Conservation (phyloP, 2,113 vertebrate species). For the Brachirus orientalis region DNA sequence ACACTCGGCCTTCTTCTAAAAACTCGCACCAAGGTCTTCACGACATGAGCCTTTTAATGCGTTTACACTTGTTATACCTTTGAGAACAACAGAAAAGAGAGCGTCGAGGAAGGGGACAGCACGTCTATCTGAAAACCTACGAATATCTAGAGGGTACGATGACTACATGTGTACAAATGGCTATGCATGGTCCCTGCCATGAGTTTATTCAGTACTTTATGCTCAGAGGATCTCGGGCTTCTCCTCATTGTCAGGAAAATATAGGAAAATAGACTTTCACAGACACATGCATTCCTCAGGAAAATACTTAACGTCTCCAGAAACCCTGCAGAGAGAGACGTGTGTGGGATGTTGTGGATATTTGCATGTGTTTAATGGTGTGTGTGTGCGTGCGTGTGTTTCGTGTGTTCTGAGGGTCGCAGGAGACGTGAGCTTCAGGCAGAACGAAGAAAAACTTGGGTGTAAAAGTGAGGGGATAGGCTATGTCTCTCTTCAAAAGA, state of each 20-base stretch:
- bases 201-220: slow-evolving; percentile 20
- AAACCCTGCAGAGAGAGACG: slow-evolving; percentile 37
- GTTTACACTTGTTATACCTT: slow-evolving; percentile 6
- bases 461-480: slow-evolving; percentile 28
- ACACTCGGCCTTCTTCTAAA: neutral
- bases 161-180: slow-evolving; percentile 41
- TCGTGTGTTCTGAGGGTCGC: slow-evolving; percentile 43
- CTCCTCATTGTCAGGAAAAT: slow-evolving; percentile 68
- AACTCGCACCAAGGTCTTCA: neutral
- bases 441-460: slow-evolving; percentile 28
- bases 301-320: slow-evolving; percentile 29
- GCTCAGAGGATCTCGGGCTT: slow-evolving; percentile 54
- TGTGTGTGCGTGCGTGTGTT: neutral
- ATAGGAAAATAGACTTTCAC: slow-evolving; percentile 65
- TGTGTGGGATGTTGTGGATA: slow-evolving; percentile 5
- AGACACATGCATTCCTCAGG: slow-evolving; percentile 60
- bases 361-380: slow-evolving; percentile 9
- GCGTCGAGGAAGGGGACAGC: neutral
- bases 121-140: slow-evolving; percentile 38
- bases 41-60: neutral
- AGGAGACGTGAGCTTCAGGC: slow-evolving; percentile 41
- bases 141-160: slow-evolving; percentile 33
- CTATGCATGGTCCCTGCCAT: slow-evolving; percentile 54
- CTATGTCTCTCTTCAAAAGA: slow-evolving; percentile 70
- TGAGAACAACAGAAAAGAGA: slow-evolving; percentile 27